These are phyloP conservation scores for Epinephelus fuscoguttatus DNA, from an alignment of 2,113 vertebrate genomes.

Conservation along the genomic window DNA sequence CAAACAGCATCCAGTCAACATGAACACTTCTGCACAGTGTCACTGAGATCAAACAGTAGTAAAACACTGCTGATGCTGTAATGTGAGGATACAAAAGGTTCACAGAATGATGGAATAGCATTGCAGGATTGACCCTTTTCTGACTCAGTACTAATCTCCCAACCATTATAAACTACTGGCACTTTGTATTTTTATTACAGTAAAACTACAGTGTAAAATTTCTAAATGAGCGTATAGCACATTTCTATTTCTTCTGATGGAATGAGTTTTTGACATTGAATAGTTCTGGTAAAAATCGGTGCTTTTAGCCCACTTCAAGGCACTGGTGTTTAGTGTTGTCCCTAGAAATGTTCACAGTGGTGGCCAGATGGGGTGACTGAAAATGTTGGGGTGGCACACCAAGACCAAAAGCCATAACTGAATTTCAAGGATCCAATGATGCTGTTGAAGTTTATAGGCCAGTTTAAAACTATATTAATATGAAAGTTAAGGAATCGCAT, in stretches of 20 bases:
- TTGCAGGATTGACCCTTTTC: neutral
- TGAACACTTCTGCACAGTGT: constrained; percentile 4
- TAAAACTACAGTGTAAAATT: neutral
- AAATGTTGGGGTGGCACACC: no score
- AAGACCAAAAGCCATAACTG: no score
- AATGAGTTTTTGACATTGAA: neutral
- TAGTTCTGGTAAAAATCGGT: neutral
- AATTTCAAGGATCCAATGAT: no score
- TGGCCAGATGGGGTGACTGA: no score
- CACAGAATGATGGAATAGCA: neutral
- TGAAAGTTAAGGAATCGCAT: no score
- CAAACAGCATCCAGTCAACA: constrained; percentile 30
- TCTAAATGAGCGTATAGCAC: neutral
- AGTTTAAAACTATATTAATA: no score
- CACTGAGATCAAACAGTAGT: neutral
- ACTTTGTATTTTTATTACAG: neutral
- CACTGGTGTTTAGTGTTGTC: no score
- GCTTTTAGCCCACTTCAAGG: neutral
- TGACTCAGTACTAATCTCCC: neutral
- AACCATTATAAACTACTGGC: neutral
- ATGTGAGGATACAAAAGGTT: neutral
- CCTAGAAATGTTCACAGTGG: no score
- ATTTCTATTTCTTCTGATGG: neutral
- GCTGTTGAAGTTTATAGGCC: no score
- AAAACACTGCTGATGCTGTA: neutral